phyloP scores from a whole-genome alignment of 2,888 invertebrate genomes.

The Colostygia pectinataria region DNA sequence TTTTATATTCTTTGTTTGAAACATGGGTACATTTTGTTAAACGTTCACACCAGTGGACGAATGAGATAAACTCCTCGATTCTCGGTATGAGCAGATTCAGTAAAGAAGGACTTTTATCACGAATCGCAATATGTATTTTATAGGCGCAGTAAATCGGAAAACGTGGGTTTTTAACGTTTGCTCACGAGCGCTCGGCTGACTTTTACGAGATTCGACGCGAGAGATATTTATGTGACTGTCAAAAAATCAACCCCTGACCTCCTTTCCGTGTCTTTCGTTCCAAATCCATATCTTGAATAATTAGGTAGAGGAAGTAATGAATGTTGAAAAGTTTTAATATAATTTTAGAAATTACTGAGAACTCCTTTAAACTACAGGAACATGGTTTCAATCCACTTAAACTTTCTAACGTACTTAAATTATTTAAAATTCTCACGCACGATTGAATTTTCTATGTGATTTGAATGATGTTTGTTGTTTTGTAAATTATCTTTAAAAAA shows the following conservation, averaged over 20 bases:
- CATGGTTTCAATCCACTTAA: not conserved
- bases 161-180: slow-evolving; percentile 79
- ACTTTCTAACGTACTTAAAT: not conserved
- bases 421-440: not conserved
- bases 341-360: slow-evolving; percentile 18
- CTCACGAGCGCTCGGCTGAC: slow-evolving; percentile 69
- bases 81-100: slow-evolving; percentile 67
- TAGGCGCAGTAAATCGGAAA: slow-evolving; percentile 76
- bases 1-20: not conserved
- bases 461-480: too few relatives aligned
- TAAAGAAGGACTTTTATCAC: slow-evolving; percentile 73
- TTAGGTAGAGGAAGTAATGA: slow-evolving; percentile 36
- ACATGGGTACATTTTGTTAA: not conserved
- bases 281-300: slow-evolving; percentile 57
- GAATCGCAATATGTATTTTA: slow-evolving; percentile 82
- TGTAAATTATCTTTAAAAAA: too few relatives aligned
- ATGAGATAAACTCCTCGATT: slow-evolving; percentile 64
- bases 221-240: slow-evolving; percentile 64
- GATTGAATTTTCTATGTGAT: too few relatives aligned
- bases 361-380: slow-evolving; percentile 19
- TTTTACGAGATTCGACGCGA: slow-evolving; percentile 71
- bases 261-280: slow-evolving; percentile 53
- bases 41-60: slow-evolving; percentile 32
- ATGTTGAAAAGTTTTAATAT: slow-evolving; percentile 22
- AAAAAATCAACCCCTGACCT: slow-evolving; percentile 55